Percentiles rank a stretch among this genome's conserved stretches.
These are phyloP conservation scores for Polia nebulosa DNA, from an alignment of 2,888 invertebrate genomes.

Conservation along the genomic window DNA sequence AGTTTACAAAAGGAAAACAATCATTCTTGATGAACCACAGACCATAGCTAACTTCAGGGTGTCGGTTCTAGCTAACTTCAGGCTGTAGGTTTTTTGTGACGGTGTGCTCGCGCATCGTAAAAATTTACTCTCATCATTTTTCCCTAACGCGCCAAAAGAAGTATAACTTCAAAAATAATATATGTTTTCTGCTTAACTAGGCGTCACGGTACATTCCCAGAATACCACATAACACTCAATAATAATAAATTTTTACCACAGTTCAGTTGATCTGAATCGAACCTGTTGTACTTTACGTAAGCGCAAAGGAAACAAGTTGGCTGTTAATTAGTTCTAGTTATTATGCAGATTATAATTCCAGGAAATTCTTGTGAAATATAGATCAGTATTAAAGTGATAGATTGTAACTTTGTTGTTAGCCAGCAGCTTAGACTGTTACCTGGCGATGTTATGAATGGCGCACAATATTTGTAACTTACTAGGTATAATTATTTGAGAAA, in stretches of 20 bases:
- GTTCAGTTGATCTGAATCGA: constrained; percentile 45
- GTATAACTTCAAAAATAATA: constrained; percentile 4
- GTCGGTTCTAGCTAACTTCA: too few species aligned
- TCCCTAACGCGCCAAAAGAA: too few species aligned
- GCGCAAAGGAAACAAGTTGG: constrained; percentile 41
- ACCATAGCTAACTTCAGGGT: too few species aligned
- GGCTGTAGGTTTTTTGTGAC: too few species aligned
- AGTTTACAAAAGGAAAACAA: too few species aligned
- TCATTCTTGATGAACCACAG: too few species aligned
- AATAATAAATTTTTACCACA: constrained; percentile 41
- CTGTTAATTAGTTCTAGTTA: constrained; percentile 38
- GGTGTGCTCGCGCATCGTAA: too few species aligned
- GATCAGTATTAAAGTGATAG: constrained; percentile 38
- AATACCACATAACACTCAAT: constrained; percentile 20
- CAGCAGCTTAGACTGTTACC: background rate
- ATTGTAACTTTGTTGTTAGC: constrained; percentile 16
- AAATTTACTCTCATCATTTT: too few species aligned
- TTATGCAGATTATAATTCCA: constrained; percentile 52
- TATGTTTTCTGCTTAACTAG: background rate
- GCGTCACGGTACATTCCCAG: background rate
- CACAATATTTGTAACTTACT: background rate
- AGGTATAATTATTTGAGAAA: background rate
- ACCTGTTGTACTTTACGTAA: constrained; percentile 62
- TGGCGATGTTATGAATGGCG: constrained; percentile 4
- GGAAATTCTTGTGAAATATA: constrained; percentile 54